Conservation (phyloP, 37 sponge, comb jelly and placozoan species). For the Cliona cf. orientalis region DNA sequence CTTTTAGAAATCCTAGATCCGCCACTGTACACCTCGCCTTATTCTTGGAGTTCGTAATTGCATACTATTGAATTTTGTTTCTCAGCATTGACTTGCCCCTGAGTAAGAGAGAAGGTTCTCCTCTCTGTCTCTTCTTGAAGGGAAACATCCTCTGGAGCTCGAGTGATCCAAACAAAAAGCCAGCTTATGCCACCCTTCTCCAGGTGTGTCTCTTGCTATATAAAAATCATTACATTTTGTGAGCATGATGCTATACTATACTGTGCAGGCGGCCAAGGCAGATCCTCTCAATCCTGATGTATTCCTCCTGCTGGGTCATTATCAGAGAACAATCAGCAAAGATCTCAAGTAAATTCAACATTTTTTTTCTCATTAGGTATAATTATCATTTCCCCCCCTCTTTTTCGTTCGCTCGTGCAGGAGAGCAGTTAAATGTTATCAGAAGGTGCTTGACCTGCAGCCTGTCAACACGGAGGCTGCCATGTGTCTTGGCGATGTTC, state of each 20-base stretch:
- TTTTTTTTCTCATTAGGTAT: neutral
- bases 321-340: slow-evolving; percentile 46
- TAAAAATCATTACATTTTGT: neutral
- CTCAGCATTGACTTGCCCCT: neutral
- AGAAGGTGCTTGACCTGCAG: slow-evolving; percentile 60
- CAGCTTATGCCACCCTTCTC: slow-evolving; percentile 28
- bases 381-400: neutral
- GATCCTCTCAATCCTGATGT: slow-evolving; percentile 62
- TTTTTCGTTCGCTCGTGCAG: slow-evolving; percentile 22
- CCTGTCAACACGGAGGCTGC: slow-evolving; percentile 52
- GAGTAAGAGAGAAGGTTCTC: slow-evolving; percentile 3
- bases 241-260: neutral
- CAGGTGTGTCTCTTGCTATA: slow-evolving; percentile 23
- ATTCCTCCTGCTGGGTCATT: slow-evolving; percentile 73
- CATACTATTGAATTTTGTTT: neutral
- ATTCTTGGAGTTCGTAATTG: neutral
- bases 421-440: slow-evolving; percentile 74
- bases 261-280: slow-evolving; percentile 71
- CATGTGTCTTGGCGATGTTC: slow-evolving; percentile 47
- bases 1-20: no score
- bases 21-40: no score
- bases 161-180: slow-evolving; percentile 2
- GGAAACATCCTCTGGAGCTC: slow-evolving; percentile 41
- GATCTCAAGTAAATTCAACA: slow-evolving; percentile 23
- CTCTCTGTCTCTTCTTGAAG: slow-evolving; percentile 24